A percentile compares a stretch with the other conserved stretches of the same genome.
phyloP scores from a whole-genome alignment of 2,113 vertebrate genomes.

The Opisthocomus hoazin region DNA sequence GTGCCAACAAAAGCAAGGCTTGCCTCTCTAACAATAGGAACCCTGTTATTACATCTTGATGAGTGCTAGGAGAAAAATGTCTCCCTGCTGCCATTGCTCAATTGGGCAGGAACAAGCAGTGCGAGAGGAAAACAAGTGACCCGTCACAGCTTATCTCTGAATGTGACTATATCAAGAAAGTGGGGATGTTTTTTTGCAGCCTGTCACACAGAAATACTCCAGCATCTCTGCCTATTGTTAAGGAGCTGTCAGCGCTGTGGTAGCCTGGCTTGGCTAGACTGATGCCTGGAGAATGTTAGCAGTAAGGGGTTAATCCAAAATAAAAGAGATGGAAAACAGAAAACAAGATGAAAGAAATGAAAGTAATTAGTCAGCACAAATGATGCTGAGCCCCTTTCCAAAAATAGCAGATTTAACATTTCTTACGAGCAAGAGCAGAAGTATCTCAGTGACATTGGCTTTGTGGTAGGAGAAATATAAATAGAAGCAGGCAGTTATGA shows the following conservation, averaged over 20 bases:
- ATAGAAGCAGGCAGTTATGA: slow-evolving; percentile 45
- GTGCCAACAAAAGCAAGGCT: slow-evolving; percentile 39
- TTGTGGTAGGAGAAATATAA: slow-evolving; percentile 19
- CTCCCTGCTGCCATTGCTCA: slow-evolving; percentile 33
- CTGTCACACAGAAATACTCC: background rate
- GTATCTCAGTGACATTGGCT: slow-evolving; percentile 18
- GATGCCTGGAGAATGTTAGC: background rate
- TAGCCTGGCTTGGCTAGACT: background rate
- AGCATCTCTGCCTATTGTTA: background rate
- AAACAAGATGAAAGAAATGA: slow-evolving; percentile 27
- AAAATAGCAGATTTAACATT: slow-evolving; percentile 24
- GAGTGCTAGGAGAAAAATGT: slow-evolving; percentile 16
- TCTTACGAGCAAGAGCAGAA: background rate
- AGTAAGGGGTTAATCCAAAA: background rate
- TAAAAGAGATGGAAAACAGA: background rate
- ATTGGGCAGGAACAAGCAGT: background rate
- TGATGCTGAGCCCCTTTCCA: background rate
- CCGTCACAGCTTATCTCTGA: background rate
- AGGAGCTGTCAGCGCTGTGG: fast-evolving
- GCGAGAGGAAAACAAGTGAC: background rate
- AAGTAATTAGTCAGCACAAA: slow-evolving; percentile 22
- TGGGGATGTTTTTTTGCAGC: background rate
- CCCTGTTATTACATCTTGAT: slow-evolving; percentile 41
- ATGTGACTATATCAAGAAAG: background rate
- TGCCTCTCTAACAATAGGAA: slow-evolving; percentile 18